These are phyloP conservation scores for Geopemphigus sp. DNA, from an alignment of 1,140 invertebrate species.

Conservation along the genomic window DNA sequence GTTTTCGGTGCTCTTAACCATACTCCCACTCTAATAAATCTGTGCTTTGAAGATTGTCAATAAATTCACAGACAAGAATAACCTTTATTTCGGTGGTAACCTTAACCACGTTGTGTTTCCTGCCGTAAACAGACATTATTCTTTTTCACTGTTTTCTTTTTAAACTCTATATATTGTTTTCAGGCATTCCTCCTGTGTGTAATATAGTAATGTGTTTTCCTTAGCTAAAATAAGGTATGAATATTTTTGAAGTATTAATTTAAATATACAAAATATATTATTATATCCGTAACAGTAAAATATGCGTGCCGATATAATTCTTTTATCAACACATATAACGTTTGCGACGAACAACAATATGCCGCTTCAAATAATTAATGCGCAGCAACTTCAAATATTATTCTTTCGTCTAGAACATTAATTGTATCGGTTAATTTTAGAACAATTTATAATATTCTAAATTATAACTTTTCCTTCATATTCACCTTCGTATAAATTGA, in stretches of 20 bases:
- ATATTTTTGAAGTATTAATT: background rate
- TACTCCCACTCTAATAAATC: background rate
- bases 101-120: background rate
- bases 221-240: background rate
- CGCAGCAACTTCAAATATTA: background rate
- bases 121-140: slow-evolving; percentile 2
- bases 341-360: background rate
- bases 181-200: background rate
- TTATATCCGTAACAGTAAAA: background rate
- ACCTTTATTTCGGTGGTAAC: background rate
- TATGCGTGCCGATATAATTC: background rate
- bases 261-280: background rate
- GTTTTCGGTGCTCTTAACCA: background rate
- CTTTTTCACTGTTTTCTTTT: background rate
- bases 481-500: too few relatives aligned
- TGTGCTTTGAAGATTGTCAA: background rate
- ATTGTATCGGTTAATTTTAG: too few relatives aligned
- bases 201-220: background rate
- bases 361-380: background rate
- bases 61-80: slow-evolving; percentile 25
- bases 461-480: too few relatives aligned
- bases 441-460: too few relatives aligned
- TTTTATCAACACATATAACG: background rate
- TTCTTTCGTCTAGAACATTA: background rate
- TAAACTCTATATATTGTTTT: slow-evolving; percentile 13